phyloP scores from a whole-genome alignment of 2,797 vertebrate genomes.

The Falco berigora region DNA sequence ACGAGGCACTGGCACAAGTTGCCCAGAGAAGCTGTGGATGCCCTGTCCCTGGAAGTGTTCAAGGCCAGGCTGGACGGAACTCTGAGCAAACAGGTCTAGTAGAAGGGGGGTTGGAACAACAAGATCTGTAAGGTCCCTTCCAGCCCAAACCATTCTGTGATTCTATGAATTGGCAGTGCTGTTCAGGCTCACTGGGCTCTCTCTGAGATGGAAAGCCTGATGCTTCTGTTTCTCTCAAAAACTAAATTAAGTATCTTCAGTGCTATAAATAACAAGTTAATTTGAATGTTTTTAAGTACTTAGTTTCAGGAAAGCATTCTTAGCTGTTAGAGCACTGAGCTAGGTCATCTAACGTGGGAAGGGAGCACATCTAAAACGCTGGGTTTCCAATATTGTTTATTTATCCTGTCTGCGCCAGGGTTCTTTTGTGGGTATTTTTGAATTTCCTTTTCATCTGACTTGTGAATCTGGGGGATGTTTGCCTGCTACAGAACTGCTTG shows the following conservation, averaged over 20 bases:
- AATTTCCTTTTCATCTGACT: not conserved
- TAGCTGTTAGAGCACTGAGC: not conserved
- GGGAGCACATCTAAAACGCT: not conserved
- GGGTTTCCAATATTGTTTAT: not conserved
- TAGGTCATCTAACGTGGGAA: not conserved
- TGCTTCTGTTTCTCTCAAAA: not conserved
- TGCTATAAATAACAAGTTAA: not conserved
- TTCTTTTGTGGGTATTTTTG: not conserved
- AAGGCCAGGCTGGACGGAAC: too few species aligned
- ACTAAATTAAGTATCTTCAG: not conserved
- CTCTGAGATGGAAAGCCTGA: not conserved
- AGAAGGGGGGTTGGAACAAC: too few species aligned
- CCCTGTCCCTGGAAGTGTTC: too few species aligned
- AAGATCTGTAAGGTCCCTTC: too few species aligned
- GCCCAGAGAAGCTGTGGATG: too few species aligned
- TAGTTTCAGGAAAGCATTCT: not conserved
- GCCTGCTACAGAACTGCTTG: not conserved
- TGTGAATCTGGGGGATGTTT: not conserved
- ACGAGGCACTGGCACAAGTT: too few species aligned
- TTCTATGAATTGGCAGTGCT: not conserved
- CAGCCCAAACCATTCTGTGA: too few species aligned
- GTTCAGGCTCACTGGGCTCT: not conserved
- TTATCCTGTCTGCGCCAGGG: not conserved
- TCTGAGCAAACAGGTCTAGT: too few species aligned
- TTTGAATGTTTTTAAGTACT: not conserved